Conservation (phyloP, 1,140 invertebrate genomes). For the Neoseiulus cucumeris region DNA sequence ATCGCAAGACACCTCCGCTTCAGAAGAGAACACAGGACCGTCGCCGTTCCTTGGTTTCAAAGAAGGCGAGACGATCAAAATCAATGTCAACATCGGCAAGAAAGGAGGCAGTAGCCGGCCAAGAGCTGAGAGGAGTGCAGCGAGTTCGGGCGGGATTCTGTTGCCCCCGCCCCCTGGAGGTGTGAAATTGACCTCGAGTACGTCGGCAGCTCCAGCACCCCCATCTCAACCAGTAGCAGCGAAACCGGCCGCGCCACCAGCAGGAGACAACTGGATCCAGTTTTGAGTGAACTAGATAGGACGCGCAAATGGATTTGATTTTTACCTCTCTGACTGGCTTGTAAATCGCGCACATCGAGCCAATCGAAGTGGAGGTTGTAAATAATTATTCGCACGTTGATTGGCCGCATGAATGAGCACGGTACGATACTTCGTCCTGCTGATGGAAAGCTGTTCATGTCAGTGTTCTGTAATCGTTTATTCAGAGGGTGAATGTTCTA, state of each 20-base stretch:
- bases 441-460: too few relatives aligned
- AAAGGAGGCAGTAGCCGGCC: conserved; percentile 28
- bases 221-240: not conserved
- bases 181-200: conserved; percentile 30
- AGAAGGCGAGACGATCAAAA: conserved; percentile 94
- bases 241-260: not conserved
- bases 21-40: conserved; percentile 34
- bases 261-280: conserved; percentile 4
- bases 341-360: too few relatives aligned
- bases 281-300: not conserved
- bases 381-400: too few relatives aligned
- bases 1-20: not conserved
- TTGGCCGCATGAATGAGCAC: too few relatives aligned
- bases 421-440: too few relatives aligned
- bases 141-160: conserved; percentile 35
- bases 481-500: too few relatives aligned
- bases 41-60: conserved; percentile 88
- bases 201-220: not conserved
- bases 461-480: too few relatives aligned
- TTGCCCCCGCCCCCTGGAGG: conserved; percentile 66
- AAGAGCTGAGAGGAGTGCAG: conserved; percentile 32
- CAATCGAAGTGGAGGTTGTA: too few relatives aligned
- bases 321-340: too few relatives aligned
- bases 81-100: conserved; percentile 93
- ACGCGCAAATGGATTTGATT: too few relatives aligned